Evolutionary conservation across 2,797 vertebrate genomes (phyloP).

Genomic region (Cebuella pygmaea): DNA sequence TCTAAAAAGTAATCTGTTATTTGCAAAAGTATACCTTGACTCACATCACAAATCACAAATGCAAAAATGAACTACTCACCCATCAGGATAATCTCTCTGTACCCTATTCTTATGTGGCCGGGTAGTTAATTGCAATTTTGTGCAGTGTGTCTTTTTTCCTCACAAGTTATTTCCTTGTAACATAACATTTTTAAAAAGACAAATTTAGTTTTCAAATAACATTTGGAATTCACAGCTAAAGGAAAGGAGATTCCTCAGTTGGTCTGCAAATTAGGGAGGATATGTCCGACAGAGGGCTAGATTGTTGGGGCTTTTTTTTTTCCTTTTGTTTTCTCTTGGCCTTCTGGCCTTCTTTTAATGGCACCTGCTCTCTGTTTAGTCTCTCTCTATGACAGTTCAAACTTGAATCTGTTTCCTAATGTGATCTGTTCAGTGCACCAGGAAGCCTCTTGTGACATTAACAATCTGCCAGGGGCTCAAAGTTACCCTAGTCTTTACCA

Average conservation of each 20-base stretch:
- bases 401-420: conserved; percentile 45
- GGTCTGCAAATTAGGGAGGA: not conserved
- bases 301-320: not conserved
- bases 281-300: not conserved
- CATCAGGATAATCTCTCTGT: not conserved
- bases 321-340: not conserved
- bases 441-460: not conserved
- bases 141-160: conserved; percentile 33
- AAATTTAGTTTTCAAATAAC: conserved; percentile 15
- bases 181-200: not conserved
- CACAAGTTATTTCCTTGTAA: conserved; percentile 42
- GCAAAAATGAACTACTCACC: conserved; percentile 66
- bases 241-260: not conserved
- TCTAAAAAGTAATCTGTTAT: conserved; percentile 84
- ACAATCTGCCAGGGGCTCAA: not conserved
- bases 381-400: not conserved
- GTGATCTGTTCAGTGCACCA: not conserved
- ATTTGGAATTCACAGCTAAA: conserved; percentile 49
- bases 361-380: not conserved
- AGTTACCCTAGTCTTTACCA: conserved; percentile 5
- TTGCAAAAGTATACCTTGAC: conserved; percentile 81
- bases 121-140: conserved; percentile 74
- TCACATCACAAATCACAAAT: conserved; percentile 80
- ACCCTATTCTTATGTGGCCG: conserved; percentile 57
- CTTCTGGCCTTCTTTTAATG: conserved; percentile 40